A percentile compares a stretch with the other conserved stretches of the same genome.
Evolutionary conservation across 1,140 invertebrate genomes (phyloP).

Genomic region (Samia ricini): DNA sequence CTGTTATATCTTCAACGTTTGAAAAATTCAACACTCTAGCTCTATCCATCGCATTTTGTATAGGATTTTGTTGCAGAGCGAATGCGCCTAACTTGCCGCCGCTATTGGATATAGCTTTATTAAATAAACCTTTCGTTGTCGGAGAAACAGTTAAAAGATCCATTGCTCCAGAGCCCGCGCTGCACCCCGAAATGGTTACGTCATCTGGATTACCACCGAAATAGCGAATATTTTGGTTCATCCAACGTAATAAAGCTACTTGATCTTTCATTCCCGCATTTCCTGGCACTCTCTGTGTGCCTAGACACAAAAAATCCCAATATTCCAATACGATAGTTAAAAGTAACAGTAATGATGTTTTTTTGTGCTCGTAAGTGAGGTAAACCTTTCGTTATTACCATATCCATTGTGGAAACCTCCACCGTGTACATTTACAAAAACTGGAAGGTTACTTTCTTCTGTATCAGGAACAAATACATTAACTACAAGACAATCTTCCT

Average conservation of each 20-base stretch:
- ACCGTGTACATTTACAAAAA: constrained; percentile 47
- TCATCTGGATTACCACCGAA: constrained; percentile 52
- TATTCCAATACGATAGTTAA: constrained; percentile 28
- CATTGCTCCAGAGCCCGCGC: constrained; percentile 39
- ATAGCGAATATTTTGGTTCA: constrained; percentile 44
- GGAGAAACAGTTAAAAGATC: constrained; percentile 43
- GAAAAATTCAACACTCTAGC: constrained; percentile 29
- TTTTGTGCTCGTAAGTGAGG: constrained; percentile 10
- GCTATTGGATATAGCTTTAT: constrained; percentile 43
- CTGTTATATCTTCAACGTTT: constrained; percentile 32
- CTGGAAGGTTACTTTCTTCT: constrained; percentile 36
- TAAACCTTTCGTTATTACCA: constrained; percentile 14
- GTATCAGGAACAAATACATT: constrained; percentile 46
- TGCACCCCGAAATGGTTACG: constrained; percentile 41
- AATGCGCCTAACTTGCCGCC: constrained; percentile 28
- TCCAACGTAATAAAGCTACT: constrained; percentile 43
- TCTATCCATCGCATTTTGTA: constrained; percentile 37
- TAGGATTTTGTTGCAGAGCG: constrained; percentile 37
- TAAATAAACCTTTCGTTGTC: constrained; percentile 41
- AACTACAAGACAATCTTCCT: constrained; percentile 33
- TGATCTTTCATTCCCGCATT: constrained; percentile 54
- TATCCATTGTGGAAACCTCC: constrained; percentile 37
- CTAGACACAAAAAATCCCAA: constrained; percentile 22
- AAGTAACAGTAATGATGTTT: constrained; percentile 27
- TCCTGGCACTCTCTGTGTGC: constrained; percentile 30